Evolutionary conservation across 1,140 invertebrate genomes (phyloP), one percentile per base, ranked within the genome.

Genomic region (Holcopasites calliopsidis): DNA sequence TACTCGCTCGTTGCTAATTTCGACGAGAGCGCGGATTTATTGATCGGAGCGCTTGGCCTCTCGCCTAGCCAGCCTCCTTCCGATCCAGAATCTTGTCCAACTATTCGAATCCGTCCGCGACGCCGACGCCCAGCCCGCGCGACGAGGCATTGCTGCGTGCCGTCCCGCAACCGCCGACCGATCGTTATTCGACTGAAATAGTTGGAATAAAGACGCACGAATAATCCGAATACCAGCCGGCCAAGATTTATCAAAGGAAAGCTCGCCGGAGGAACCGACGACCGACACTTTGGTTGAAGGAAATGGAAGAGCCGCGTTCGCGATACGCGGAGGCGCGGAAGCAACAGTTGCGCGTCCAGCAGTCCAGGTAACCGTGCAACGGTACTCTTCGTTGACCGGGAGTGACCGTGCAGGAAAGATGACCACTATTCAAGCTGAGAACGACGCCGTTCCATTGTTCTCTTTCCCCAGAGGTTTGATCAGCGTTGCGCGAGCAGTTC

Each of bases 371-470:
- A 81, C 81, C 84, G 76, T 33, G 64, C 88, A 89, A 89, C 87
- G 88, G 87, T 89, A 88, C 86, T 70, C 47, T 47, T 28, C 47
- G 79, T 77, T 90, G 88, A 89, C 88, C 88, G 88, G 82, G 82
- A 87, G 83, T 89, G 83, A 87, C 87, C 87, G 88, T 77, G 62
- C 79, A 81, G 64, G 79, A 83, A 85, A 87, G 87, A 83, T 86
- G 88, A 89, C 88, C 85, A 88, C 76, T 82, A n/a, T 68, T 68
- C 76, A 72, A 79, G 80, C 79, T 70, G 75, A 74, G 85, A 85
- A 80, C n/a, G 76, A 76, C 79, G 23, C 31, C n/a, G 8, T n/a
- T 65, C 76, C 55, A 42, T 69, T 57, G 52, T 55, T 73, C 81
- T 87, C 88, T 88, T 47, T 16, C 44, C 44, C n/a, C n/a, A n/a